A percentile compares a stretch with the other conserved stretches of the same genome.
Evolutionary conservation across 1,140 invertebrate genomes (phyloP).

Genomic region (Drosophila erecta): DNA sequence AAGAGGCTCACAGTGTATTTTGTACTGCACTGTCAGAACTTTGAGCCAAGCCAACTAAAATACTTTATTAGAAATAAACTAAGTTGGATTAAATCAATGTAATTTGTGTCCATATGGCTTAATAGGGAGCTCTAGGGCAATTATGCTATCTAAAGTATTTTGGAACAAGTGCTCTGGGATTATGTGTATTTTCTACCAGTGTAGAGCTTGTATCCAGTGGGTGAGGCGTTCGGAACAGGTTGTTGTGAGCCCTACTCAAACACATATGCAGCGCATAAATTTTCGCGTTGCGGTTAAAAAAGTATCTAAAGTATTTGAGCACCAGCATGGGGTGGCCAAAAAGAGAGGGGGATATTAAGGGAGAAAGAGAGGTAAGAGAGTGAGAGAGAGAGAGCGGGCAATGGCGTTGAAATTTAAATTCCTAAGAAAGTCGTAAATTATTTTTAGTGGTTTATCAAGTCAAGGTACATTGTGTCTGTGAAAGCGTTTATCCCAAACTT

Average conservation of each 20-base stretch:
- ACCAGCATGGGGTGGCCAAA: conserved; percentile 20
- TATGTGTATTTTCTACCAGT: conserved; percentile 10
- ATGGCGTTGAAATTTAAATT: conserved; percentile 81
- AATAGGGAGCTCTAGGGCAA: too few relatives aligned
- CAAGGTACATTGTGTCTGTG: conserved; percentile 57
- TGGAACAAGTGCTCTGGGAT: too few relatives aligned
- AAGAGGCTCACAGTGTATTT: conserved; percentile 46
- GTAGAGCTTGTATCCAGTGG: conserved; percentile 10
- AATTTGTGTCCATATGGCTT: too few relatives aligned
- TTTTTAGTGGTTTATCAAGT: conserved; percentile 80
- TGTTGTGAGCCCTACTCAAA: conserved; percentile 60
- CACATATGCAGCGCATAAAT: conserved; percentile 69
- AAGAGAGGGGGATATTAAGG: neutral
- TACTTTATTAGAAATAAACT: too few relatives aligned
- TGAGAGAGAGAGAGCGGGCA: conserved; percentile 13
- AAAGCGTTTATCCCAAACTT: conserved; percentile 37
- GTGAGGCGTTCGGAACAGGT: conserved; percentile 65
- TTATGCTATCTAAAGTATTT: too few relatives aligned
- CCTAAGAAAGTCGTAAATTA: conserved; percentile 80
- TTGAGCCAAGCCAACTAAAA: neutral
- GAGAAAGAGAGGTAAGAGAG: conserved; percentile 7
- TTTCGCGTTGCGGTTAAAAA: conserved; percentile 57
- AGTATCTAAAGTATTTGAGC: conserved; percentile 65
- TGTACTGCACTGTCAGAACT: neutral
- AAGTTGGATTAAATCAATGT: neutral